Evolutionary conservation across 2,888 invertebrate genomes (phyloP).

Genomic region (Ennomos quercinarius): DNA sequence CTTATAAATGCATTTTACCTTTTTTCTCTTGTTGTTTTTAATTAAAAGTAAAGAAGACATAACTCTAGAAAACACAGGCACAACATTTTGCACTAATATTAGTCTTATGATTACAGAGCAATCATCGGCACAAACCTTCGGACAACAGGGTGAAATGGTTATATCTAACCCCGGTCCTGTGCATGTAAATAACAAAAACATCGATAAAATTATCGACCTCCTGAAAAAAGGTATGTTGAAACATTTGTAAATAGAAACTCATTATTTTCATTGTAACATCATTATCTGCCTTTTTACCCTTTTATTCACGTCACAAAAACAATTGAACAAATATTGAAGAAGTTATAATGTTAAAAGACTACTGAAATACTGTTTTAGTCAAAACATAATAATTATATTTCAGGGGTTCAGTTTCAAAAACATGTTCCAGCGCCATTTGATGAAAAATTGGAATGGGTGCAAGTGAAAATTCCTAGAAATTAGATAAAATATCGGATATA

Average conservation of each 20-base stretch:
- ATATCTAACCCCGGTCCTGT: conserved; percentile 29
- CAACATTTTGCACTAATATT: no score
- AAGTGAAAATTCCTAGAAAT: conserved; percentile 63
- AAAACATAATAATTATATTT: conserved; percentile 36
- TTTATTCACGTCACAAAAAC: no score
- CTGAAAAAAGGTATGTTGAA: conserved; percentile 30
- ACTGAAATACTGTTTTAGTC: no score
- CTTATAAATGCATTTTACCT: no score
- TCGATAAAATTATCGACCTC: conserved; percentile 28
- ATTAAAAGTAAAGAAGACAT: no score
- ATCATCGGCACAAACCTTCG: background rate
- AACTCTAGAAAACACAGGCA: no score
- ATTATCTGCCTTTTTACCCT: no score
- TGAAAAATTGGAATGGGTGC: conserved; percentile 64
- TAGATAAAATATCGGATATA: background rate
- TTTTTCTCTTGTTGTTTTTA: no score
- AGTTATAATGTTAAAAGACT: no score
- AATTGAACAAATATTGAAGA: no score
- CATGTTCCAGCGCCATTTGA: conserved; percentile 46
- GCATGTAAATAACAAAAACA: conserved; percentile 1
- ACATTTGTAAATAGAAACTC: no score
- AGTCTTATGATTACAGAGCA: no score
- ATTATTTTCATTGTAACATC: background rate
- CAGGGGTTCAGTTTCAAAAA: conserved; percentile 55
- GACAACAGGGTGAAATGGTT: conserved; percentile 17